phyloP scores from a whole-genome alignment of 2,797 vertebrate genomes.

The Helicolenus hilgendorfi region DNA sequence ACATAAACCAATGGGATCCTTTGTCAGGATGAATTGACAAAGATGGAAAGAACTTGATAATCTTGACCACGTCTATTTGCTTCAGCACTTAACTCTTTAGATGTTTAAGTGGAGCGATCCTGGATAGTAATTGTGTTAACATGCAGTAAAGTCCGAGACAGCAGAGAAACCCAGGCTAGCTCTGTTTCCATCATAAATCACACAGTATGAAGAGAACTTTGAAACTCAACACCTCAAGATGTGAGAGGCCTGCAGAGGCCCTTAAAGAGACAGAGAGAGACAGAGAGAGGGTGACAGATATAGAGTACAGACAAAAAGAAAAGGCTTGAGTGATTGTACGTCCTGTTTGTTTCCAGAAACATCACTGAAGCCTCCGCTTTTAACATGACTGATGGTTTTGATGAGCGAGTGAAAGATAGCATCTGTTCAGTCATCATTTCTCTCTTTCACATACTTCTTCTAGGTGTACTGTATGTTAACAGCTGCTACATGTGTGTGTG shows the following conservation, averaged over 20 bases:
- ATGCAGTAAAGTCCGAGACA: neutral
- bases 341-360: neutral
- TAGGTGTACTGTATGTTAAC: neutral
- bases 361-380: constrained; percentile 1
- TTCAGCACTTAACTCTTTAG: neutral
- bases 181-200: constrained; percentile 74
- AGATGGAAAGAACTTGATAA: neutral
- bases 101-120: constrained; percentile 14
- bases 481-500: constrained; percentile 17
- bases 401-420: constrained; percentile 4
- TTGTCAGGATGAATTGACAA: neutral
- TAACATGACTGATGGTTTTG: constrained; percentile 8
- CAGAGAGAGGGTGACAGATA: constrained; percentile 13
- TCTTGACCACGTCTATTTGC: neutral
- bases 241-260: constrained; percentile 50
- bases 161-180: constrained; percentile 9
- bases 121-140: neutral
- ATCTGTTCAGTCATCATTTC: neutral
- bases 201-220: constrained; percentile 62
- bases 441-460: neutral
- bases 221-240: constrained; percentile 81
- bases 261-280: constrained; percentile 47
- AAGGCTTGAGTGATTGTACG: neutral
- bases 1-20: neutral
- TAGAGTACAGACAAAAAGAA: constrained; percentile 26